phyloP scores from a whole-genome alignment of 2,888 invertebrate species.

The Anoplius nigerrimus region DNA sequence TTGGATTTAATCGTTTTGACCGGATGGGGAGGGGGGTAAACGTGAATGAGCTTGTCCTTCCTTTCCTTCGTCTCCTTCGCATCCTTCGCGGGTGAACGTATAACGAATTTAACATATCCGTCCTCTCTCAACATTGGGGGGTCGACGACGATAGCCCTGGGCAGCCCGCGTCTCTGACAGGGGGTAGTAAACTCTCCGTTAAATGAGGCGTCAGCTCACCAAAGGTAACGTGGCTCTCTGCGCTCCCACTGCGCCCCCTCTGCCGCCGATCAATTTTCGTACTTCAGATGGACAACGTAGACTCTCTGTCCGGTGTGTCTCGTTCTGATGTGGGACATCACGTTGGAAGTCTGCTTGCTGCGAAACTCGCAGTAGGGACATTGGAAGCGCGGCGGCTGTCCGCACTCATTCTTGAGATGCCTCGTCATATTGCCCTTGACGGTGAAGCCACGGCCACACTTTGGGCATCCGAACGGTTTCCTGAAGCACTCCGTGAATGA shows the following conservation, averaged over 20 bases:
- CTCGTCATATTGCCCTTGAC: conserved; percentile 70
- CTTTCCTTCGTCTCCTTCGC: no score
- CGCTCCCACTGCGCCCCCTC: not conserved
- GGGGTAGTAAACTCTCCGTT: no score
- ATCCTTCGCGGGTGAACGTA: no score
- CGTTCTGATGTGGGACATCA: conserved; percentile 67
- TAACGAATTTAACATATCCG: no score
- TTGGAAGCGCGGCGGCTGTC: conserved; percentile 66
- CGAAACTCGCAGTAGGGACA: conserved; percentile 71
- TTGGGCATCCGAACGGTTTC: conserved; percentile 68
- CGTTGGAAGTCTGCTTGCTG: conserved; percentile 69
- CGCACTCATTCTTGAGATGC: conserved; percentile 72
- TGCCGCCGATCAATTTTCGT: conserved; percentile 32
- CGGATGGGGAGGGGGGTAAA: no score
- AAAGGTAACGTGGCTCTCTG: not conserved
- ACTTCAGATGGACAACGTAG: conserved; percentile 53
- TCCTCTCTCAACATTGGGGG: no score
- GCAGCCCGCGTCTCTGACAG: no score
- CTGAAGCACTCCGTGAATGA: conserved; percentile 37
- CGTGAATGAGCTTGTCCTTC: no score
- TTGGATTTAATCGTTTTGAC: no score
- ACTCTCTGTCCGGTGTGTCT: conserved; percentile 58
- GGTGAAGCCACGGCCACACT: conserved; percentile 69
- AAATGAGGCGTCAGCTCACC: not conserved
- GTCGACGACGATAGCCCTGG: no score